These are phyloP conservation scores for Phainopepla nitens DNA, from an alignment of 2,113 vertebrate genomes.

Conservation along the genomic window DNA sequence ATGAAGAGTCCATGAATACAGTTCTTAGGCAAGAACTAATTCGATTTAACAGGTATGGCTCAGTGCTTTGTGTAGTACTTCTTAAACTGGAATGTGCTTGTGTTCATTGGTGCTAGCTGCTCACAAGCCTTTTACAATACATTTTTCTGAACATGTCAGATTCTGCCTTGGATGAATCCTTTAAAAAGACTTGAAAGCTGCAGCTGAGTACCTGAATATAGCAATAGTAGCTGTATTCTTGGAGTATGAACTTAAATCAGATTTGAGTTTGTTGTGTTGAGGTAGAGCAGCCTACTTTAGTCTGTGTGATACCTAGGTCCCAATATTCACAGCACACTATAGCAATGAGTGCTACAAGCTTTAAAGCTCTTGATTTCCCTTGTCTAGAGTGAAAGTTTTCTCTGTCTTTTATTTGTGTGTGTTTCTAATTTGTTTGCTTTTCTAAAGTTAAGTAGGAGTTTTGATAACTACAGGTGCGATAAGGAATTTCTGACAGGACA, in stretches of 20 bases:
- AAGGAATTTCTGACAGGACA: neutral
- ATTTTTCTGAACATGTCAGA: neutral
- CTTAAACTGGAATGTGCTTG: neutral
- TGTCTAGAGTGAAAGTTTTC: neutral
- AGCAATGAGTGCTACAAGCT: neutral
- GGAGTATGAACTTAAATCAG: neutral
- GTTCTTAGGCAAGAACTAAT: constrained; percentile 90
- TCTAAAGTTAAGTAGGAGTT: neutral
- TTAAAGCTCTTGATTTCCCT: neutral
- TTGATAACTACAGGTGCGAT: neutral
- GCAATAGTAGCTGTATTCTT: neutral
- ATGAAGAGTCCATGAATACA: constrained; percentile 93
- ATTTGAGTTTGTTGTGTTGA: neutral
- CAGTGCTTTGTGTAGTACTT: neutral
- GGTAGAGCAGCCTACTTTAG: neutral
- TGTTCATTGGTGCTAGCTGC: neutral
- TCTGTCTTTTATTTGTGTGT: neutral
- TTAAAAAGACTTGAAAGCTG: neutral
- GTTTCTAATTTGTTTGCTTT: neutral
- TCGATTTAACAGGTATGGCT: constrained; percentile 87
- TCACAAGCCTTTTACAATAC: neutral
- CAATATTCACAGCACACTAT: neutral
- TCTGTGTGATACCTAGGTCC: neutral
- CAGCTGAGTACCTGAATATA: neutral
- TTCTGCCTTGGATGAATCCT: neutral